phyloP scores from a whole-genome alignment of 1,140 invertebrate species.

The Laupala kohalensis region DNA sequence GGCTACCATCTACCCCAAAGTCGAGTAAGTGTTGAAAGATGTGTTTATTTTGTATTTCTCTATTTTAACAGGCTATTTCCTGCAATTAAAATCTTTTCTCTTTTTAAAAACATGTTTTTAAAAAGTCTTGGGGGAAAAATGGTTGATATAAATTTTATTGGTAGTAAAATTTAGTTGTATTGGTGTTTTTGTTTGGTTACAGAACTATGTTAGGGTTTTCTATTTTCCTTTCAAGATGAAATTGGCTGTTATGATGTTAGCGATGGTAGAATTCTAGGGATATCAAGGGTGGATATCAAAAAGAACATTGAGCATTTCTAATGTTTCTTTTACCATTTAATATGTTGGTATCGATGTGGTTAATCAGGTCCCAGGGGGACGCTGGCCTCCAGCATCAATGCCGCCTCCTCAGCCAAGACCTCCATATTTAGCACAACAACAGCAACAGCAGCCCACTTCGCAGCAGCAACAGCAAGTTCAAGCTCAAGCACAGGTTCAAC shows the following conservation, averaged over 20 bases:
- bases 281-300: too few species aligned
- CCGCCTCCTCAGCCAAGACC: neutral
- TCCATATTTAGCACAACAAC: neutral
- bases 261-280: too few species aligned
- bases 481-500: slow-evolving; percentile 14
- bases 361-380: neutral
- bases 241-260: too few species aligned
- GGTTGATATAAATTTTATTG: too few species aligned
- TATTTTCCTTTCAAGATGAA: too few species aligned
- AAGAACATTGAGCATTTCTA: neutral
- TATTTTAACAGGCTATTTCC: neutral
- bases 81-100: neutral
- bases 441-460: neutral
- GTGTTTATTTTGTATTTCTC: neutral
- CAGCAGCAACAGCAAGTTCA: slow-evolving; percentile 4
- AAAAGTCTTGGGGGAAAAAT: neutral
- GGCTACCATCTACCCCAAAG: neutral
- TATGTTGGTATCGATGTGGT: neutral
- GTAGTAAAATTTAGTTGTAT: too few species aligned
- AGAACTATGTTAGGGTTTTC: too few species aligned
- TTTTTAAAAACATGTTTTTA: neutral
- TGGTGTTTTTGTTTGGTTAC: too few species aligned
- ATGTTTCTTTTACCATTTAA: neutral
- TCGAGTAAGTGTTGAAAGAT: too few species aligned
- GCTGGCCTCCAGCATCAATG: neutral